Conservation (phyloP, 2,113 vertebrate species). For the Orycteropus afer region DNA sequence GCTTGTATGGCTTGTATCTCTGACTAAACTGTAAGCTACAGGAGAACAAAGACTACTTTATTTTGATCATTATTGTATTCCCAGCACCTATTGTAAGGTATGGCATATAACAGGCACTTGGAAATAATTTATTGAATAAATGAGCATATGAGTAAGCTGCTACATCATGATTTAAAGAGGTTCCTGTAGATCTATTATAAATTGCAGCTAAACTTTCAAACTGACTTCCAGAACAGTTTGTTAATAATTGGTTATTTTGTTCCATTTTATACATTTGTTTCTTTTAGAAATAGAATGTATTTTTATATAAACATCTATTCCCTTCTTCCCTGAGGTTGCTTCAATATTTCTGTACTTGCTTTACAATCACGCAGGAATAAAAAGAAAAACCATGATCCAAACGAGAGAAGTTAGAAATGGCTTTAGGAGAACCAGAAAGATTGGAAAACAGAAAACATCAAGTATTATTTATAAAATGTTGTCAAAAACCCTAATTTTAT, state of each 20-base stretch:
- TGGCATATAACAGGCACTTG: constrained; percentile 32
- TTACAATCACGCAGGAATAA: not conserved
- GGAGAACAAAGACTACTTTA: constrained; percentile 45
- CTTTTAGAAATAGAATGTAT: constrained; percentile 33
- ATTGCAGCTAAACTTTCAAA: constrained; percentile 57
- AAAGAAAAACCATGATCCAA: not conserved
- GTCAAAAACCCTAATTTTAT: not conserved
- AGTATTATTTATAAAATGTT: not conserved
- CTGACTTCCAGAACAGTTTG: constrained; percentile 21
- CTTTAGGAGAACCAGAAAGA: constrained; percentile 3
- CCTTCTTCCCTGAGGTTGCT: not conserved
- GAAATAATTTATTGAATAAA: constrained; percentile 57
- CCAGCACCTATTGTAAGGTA: constrained; percentile 3
- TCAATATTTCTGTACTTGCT: constrained; percentile 4
- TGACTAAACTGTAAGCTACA: constrained; percentile 59
- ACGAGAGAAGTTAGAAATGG: constrained; percentile 6
- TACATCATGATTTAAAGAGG: constrained; percentile 28
- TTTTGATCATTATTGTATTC: constrained; percentile 43
- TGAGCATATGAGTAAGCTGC: constrained; percentile 23
- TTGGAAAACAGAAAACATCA: not conserved
- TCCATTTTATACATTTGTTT: constrained; percentile 18
- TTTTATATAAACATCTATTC: constrained; percentile 1
- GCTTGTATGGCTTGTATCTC: constrained; percentile 5
- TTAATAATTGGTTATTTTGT: constrained; percentile 37
- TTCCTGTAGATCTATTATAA: not conserved